Evolutionary conservation across 2,888 invertebrate species (phyloP), one percentile per base, ranked within the genome.

Genomic region (Coelogynopora nodosa): DNA sequence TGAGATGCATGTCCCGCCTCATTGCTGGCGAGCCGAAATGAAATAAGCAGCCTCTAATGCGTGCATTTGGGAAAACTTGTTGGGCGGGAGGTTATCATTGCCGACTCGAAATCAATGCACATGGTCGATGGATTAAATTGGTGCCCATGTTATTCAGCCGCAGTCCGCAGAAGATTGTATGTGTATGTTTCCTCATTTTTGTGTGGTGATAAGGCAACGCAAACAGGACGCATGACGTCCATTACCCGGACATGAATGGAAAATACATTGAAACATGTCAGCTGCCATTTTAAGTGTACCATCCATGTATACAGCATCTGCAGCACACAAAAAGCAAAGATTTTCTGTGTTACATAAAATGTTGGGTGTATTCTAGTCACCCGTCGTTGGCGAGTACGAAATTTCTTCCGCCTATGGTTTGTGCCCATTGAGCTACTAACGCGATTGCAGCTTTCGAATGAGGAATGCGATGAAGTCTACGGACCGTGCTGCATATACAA

Each of bases 111-210:
- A 18, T 49, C 49, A 49, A 49, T 49, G 49, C 49, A 49, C 49
- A 49, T 18, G 49, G 18, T 49, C 18, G 74, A 26, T 74, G 74
- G 74, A 74, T 74, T 74, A 74, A 23, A 74, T 74, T 74, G 5
- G 74, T 74, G 74, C 74, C 74, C 74, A 74, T 74, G 74, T 74
- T 74, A 26, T 74, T 74, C 74, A 74, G 74, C 74, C 74, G 74
- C 74, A 74, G 74, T 74, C 74, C 74, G 74, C 74, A 74, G 74
- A 74, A 74, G 74, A 74, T 74, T 74, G 23, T n/a, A 74, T 26
- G 74, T n/a, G 74, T 74, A 23, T 74, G 74, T 74, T 74, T 74
- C 74, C 74, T 74, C 74, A 74, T 74, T 74, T 74, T 74, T 74
- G 74, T 74, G 74, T 74, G 74, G 74, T 74, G 23, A 74, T 74